phyloP scores from a whole-genome alignment of 2,113 vertebrate species.

The Mohoua ochrocephala region DNA sequence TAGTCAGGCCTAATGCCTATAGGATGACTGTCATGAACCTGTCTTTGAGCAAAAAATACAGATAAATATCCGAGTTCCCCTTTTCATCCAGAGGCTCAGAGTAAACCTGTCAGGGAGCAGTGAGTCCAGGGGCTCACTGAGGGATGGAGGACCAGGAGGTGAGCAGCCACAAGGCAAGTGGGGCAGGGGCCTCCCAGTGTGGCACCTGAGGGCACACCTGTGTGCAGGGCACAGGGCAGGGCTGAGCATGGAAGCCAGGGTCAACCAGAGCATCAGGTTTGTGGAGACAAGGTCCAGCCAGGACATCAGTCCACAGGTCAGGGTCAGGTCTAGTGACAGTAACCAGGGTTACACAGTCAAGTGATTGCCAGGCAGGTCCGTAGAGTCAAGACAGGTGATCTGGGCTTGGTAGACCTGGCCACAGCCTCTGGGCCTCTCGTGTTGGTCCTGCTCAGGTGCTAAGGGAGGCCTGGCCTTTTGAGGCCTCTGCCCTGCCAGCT shows the following conservation, averaged over 20 bases:
- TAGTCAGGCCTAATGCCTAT: neutral
- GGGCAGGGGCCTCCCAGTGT: neutral
- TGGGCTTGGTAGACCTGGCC: neutral
- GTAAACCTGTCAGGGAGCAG: neutral
- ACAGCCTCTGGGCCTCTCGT: neutral
- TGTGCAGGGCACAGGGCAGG: neutral
- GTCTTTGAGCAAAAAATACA: neutral
- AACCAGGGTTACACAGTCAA: neutral
- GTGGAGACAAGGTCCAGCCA: neutral
- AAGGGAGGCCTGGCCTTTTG: neutral
- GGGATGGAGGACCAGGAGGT: neutral
- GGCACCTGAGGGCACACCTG: neutral
- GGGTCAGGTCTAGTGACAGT: neutral
- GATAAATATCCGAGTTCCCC: neutral
- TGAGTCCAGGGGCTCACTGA: neutral
- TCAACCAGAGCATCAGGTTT: neutral
- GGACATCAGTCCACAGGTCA: neutral
- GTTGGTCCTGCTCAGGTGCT: neutral
- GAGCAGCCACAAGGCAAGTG: neutral
- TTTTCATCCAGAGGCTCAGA: neutral
- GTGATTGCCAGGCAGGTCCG: neutral
- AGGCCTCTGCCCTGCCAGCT: neutral
- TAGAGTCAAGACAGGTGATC: neutral
- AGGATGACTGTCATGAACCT: neutral
- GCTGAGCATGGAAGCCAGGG: neutral